Conservation (phyloP, 2,113 vertebrate species). For the Heliornis fulica region DNA sequence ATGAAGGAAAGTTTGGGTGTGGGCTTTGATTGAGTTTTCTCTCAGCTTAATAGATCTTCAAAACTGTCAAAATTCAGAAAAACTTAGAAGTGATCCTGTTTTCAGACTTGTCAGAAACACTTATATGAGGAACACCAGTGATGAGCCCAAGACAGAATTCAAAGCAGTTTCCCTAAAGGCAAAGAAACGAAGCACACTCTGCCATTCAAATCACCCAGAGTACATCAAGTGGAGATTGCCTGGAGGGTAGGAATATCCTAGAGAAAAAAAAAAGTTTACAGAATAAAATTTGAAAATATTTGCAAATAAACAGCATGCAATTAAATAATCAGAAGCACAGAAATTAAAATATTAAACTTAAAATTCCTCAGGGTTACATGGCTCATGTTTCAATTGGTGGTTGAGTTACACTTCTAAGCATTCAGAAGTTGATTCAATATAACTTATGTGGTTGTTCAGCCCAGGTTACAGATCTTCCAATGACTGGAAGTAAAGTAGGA, state of each 20-base stretch:
- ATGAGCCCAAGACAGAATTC: neutral
- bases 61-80: neutral
- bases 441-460: neutral
- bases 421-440: neutral
- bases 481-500: neutral
- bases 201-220: neutral
- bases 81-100: neutral
- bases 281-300: neutral
- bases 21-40: neutral
- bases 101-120: neutral
- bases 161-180: neutral
- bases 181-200: neutral
- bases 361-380: neutral
- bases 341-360: neutral
- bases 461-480: neutral
- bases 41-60: neutral
- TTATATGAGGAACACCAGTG: neutral
- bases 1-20: neutral
- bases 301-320: neutral
- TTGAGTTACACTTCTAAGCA: neutral
- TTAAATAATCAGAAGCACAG: neutral
- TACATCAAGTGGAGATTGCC: neutral
- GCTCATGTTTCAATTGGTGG: neutral
- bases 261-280: neutral
- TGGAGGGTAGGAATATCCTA: neutral